These are phyloP conservation scores for Oegoconia quadripuncta DNA, from an alignment of 2,888 invertebrate genomes.

Conservation along the genomic window DNA sequence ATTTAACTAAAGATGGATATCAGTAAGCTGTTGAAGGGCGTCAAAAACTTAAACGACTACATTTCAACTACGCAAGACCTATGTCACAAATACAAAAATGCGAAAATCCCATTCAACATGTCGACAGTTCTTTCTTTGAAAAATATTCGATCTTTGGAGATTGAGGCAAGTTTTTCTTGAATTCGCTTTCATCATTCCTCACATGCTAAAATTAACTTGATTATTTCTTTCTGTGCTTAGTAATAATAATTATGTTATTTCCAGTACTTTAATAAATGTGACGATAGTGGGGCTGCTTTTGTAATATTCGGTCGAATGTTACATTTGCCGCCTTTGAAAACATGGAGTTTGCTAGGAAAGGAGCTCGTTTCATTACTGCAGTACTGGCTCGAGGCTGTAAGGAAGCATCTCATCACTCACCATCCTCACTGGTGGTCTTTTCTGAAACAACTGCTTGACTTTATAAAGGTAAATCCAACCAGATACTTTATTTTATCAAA, in stretches of 20 bases:
- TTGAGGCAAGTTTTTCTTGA: slow-evolving; percentile 43
- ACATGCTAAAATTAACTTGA: not conserved
- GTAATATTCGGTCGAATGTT: slow-evolving; percentile 45
- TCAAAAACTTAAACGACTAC: slow-evolving; percentile 46
- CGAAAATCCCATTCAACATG: slow-evolving; percentile 46
- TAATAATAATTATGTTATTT: too few species aligned
- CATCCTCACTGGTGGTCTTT: slow-evolving; percentile 56
- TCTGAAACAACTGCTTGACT: slow-evolving; percentile 40
- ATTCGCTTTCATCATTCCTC: not conserved
- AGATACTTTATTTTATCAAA: too few species aligned
- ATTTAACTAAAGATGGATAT: slow-evolving; percentile 42
- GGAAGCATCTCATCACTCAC: slow-evolving; percentile 45
- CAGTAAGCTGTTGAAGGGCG: slow-evolving; percentile 34
- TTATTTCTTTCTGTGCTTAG: not conserved
- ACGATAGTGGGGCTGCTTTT: slow-evolving; percentile 50
- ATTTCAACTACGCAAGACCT: slow-evolving; percentile 39
- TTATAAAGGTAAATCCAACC: slow-evolving; percentile 50
- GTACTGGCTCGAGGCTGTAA: slow-evolving; percentile 56
- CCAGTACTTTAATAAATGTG: slow-evolving; percentile 55
- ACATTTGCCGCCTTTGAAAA: slow-evolving; percentile 43
- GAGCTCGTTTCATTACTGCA: slow-evolving; percentile 46
- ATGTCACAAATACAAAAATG: slow-evolving; percentile 26
- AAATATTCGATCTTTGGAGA: slow-evolving; percentile 50
- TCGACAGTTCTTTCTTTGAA: slow-evolving; percentile 48
- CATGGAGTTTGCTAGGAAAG: slow-evolving; percentile 49